phyloP scores from a whole-genome alignment of 2,888 invertebrate genomes.

The Phyllotreta cruciferae region DNA sequence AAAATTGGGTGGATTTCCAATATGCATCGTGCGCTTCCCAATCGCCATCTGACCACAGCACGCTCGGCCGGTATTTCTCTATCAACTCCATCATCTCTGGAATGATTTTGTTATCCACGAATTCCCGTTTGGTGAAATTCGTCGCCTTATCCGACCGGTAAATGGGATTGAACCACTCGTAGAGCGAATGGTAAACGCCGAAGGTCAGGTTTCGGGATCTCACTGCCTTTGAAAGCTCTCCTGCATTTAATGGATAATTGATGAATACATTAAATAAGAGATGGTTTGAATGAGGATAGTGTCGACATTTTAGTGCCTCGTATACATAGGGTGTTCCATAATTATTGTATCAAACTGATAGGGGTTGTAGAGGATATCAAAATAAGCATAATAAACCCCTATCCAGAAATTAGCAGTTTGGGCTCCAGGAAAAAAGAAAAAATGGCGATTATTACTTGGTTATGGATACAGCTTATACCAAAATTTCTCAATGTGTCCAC shows the following conservation, averaged over 20 bases:
- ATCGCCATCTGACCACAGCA: conserved; percentile 96
- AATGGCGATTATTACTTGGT: too few relatives aligned
- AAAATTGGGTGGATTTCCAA: conserved; percentile 83
- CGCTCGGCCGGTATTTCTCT: conserved; percentile 72
- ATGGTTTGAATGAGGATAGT: too few relatives aligned
- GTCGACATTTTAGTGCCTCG: too few relatives aligned
- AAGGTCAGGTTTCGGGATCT: conserved; percentile 71
- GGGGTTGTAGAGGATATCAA: too few relatives aligned
- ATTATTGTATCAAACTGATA: too few relatives aligned
- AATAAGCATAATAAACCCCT: too few relatives aligned
- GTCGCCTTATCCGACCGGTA: conserved; percentile 75
- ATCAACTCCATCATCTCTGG: conserved; percentile 85
- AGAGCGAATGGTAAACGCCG: conserved; percentile 85
- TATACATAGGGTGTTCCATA: too few relatives aligned
- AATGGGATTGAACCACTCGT: conserved; percentile 88
- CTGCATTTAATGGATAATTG: conserved; percentile 56
- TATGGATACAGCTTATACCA: too few relatives aligned
- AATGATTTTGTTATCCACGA: conserved; percentile 69
- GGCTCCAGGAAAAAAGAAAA: too few relatives aligned
- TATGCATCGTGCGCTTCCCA: conserved; percentile 87
- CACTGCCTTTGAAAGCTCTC: conserved; percentile 74
- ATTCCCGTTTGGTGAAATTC: conserved; percentile 70
- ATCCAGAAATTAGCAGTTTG: too few relatives aligned
- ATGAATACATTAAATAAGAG: too few relatives aligned
- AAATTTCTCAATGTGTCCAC: too few relatives aligned